Conservation (phyloP, 2,113 vertebrate genomes). For the Phyllostomus discolor region DNA sequence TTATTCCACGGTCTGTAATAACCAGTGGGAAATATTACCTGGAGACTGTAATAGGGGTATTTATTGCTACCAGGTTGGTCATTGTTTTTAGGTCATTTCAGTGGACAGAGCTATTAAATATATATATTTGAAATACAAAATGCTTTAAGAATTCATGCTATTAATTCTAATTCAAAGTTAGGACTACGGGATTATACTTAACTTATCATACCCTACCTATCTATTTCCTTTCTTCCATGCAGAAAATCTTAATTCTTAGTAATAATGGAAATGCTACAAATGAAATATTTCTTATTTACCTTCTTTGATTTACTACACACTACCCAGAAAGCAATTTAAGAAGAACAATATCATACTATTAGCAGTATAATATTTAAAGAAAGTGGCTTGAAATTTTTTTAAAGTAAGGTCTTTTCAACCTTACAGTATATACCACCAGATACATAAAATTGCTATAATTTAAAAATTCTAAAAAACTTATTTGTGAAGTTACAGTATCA, state of each 20-base stretch:
- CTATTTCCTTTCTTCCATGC: not conserved
- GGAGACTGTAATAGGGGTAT: not conserved
- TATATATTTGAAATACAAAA: not conserved
- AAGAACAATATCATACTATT: not conserved
- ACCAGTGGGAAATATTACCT: not conserved
- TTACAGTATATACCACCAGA: not conserved
- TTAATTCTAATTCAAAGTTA: not conserved
- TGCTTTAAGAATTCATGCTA: not conserved
- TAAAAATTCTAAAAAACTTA: not conserved
- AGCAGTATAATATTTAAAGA: not conserved
- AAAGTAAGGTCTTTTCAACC: not conserved
- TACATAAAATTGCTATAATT: not conserved
- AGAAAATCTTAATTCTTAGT: not conserved
- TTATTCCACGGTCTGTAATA: not conserved
- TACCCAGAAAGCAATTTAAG: not conserved
- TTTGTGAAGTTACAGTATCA: not conserved
- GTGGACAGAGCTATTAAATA: not conserved
- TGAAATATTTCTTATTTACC: not conserved
- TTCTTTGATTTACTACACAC: not conserved
- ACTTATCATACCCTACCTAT: not conserved
- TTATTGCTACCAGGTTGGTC: not conserved
- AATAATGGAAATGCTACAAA: not conserved
- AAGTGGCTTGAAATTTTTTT: not conserved
- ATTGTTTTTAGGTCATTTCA: not conserved
- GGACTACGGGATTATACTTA: not conserved